Evolutionary conservation across 2,888 invertebrate genomes (phyloP), one percentile per base, ranked within the genome.

Genomic region (Yponomeuta malinellus): DNA sequence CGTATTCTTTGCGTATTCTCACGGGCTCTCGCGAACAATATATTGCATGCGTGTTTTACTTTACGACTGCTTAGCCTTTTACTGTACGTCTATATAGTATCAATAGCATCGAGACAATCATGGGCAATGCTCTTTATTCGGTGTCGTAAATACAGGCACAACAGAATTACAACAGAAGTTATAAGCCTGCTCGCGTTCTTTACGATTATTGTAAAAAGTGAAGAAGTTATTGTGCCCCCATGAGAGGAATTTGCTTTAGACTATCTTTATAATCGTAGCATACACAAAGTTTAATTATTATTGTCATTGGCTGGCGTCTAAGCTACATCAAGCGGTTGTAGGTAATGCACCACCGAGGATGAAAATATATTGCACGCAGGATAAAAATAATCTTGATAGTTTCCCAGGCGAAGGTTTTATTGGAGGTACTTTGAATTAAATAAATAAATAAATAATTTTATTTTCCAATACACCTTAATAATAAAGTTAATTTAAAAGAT

Each of bases 181-280:
- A 23, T 67, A 67, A 67, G 67, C 37, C 15, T 23, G 23, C 33
- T 48, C 69, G 52, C 69, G 29, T 52, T 31, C 52, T 68, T 67
- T 63, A 67, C 59, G 59, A 71, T 71, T 59, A 71, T 71, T 63
- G 63, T 52, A 64, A 33, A 29, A 66, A 59, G 52, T 15, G 52
- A 59, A 59, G 52, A 59, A 59, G 52, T 59, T 59, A 59, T 59
- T 59, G 52, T 59, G 52, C 52, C 52, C 52, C 12, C 15, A 15
- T 59, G 52, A 59, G 52, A 5, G 15, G 52, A 59, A 59, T 15
- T 59, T 15, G 52, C 52, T 59, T 15, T 59, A 8, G 52, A 59
- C 52, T 15, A 59, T 15, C 52, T 15, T 59, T 59, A 59, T 15
- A 59, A 59, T 59, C 52, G 52, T 43, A 43, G 3, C 43, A 43